Percentiles rank a stretch among this genome's conserved stretches.
phyloP scores from a whole-genome alignment of 2,888 invertebrate genomes.

The Erebia palarica region DNA sequence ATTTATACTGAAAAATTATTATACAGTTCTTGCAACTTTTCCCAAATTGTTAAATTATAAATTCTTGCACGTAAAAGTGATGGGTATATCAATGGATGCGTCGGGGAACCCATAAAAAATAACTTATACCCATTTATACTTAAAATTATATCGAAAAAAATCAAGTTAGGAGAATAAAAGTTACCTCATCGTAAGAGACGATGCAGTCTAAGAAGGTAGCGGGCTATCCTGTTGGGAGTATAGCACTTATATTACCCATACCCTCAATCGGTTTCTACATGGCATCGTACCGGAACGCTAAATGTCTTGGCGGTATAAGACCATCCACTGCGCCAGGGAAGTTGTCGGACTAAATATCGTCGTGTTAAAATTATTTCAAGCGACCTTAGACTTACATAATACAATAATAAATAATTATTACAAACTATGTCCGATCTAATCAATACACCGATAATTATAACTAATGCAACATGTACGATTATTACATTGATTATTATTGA shows the following conservation, averaged over 20 bases:
- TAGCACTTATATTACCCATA: no score
- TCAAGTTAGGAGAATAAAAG: no score
- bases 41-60: conserved; percentile 48
- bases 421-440: conserved; percentile 16
- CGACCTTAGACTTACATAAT: not conserved
- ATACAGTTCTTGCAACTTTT: conserved; percentile 48
- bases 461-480: conserved; percentile 14
- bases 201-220: no score
- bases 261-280: no score
- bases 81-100: conserved; percentile 51
- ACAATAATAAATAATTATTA: conserved; percentile 7
- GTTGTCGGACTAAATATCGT: no score
- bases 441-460: conserved; percentile 14
- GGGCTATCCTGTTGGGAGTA: no score
- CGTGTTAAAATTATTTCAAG: not conserved
- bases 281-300: no score
- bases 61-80: conserved; percentile 39
- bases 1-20: conserved; percentile 30
- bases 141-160: no score
- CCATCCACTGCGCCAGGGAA: no score
- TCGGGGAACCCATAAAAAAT: conserved; percentile 48
- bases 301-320: no score
- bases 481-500: conserved; percentile 35
- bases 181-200: no score
- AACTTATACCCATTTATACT: no score